Conservation (phyloP, 2,797 vertebrate genomes). For the Urosaurus nigricauda region DNA sequence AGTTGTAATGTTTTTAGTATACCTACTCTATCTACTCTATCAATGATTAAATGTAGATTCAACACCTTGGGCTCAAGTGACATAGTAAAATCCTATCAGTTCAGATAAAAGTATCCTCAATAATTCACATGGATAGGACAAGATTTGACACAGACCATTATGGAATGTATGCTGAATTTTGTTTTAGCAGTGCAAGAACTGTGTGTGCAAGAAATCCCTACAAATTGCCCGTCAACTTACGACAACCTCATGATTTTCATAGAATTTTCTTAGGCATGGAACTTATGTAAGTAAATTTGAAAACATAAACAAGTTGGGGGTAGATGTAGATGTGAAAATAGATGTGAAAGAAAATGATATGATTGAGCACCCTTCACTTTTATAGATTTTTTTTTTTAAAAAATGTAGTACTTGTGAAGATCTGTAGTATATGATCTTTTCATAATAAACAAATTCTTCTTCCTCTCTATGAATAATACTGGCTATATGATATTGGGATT, state of each 20-base stretch:
- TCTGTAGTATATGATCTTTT: background rate
- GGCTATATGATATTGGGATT: background rate
- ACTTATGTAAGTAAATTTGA: background rate
- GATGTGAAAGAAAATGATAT: background rate
- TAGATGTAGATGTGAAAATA: too few species aligned
- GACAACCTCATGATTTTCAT: too few species aligned
- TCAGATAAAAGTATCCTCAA: background rate
- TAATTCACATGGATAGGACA: background rate
- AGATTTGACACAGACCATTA: background rate
- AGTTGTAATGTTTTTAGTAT: background rate
- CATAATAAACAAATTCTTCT: too few species aligned
- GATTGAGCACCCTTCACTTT: background rate
- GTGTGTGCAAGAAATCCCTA: too few species aligned
- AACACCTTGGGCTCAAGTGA: background rate
- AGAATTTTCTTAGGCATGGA: too few species aligned
- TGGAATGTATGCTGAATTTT: background rate
- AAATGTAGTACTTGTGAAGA: background rate
- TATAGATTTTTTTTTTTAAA: background rate
- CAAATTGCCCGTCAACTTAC: too few species aligned
- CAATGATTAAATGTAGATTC: background rate
- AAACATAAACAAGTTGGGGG: background rate
- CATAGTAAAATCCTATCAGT: background rate
- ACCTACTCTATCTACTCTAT: background rate
- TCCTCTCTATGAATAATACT: background rate
- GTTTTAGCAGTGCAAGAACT: background rate